These are phyloP conservation scores for Pterobdella sp. DNA, from an alignment of 2,888 invertebrate species.

Conservation along the genomic window DNA sequence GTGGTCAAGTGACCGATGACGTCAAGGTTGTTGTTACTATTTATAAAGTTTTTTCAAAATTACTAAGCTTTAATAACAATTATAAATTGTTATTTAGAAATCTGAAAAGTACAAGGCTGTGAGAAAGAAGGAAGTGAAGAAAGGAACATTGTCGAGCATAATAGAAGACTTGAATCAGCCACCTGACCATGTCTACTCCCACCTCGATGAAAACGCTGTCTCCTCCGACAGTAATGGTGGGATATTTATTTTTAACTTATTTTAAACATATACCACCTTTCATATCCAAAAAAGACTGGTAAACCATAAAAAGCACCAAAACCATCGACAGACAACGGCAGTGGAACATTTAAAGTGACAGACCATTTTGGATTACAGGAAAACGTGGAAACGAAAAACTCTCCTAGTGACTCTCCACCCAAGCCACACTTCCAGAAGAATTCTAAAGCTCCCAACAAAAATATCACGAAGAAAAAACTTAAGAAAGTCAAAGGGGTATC, in stretches of 20 bases:
- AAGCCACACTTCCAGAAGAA: not conserved
- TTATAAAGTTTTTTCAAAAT: not conserved
- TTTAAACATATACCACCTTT: not conserved
- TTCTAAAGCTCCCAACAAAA: not conserved
- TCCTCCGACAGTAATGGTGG: not conserved
- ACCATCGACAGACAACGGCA: not conserved
- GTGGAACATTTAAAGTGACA: not conserved
- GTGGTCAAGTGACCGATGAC: not conserved
- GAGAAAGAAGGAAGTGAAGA: not conserved
- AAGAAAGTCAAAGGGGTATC: not conserved
- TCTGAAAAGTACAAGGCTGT: slow-evolving; percentile 6
- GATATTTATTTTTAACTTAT: not conserved
- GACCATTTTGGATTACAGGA: no score
- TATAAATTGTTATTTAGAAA: not conserved
- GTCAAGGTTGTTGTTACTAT: not conserved
- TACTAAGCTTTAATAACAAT: not conserved
- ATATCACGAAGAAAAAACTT: not conserved
- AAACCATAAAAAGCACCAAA: no score
- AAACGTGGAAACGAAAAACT: not conserved
- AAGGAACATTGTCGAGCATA: not conserved
- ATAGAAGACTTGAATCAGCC: slow-evolving; percentile 2
- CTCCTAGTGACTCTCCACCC: not conserved
- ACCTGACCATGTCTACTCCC: slow-evolving; percentile 3
- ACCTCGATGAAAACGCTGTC: not conserved
- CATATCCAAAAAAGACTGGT: not conserved